Evolutionary conservation across 2,888 invertebrate species (phyloP), one percentile per base, ranked within the genome.

Genomic region (Conus canariensis): DNA sequence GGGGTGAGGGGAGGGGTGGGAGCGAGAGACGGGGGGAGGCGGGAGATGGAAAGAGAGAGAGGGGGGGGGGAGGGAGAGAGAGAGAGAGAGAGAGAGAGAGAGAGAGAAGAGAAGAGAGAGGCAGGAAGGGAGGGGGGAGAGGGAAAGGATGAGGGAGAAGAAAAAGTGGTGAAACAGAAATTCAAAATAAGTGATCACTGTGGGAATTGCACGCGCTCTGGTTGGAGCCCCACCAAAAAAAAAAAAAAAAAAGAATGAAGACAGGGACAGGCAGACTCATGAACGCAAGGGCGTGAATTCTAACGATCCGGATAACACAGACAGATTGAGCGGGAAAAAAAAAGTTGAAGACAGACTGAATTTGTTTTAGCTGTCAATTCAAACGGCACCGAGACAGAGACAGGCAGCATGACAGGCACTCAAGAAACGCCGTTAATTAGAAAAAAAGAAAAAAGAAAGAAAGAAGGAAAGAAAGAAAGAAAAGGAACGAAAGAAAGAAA

Each of bases 21-120:
- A n/a, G n/a, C n/a, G n/a, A n/a, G n/a, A n/a, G n/a, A n/a, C n/a
- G n/a, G n/a, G n/a, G n/a, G n/a, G n/a, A n/a, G n/a, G n/a, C n/a
- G n/a, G 22, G 14, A 56, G 9, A 56, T 4, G 16, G 82, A 83
- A 56, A 56, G 82, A 19, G 82, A 83, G 82, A 16, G 82, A 83
- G 19, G 22, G 56, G 6, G 82, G 22, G 8, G 82, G 56, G 82
- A 83, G 82, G 6, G 56, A 83, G 9, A 19, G 58, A 83, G 82
- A 56, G 45, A 58, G 82, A 56, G 82, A 45, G 82, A 56, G 56
- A 58, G 82, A 83, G 82, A 56, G 82, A 83, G 56, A 83, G 82
- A 83, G 56, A 83, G 58, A 83, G 56, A 45, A 56, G 56, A 14
- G 56, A 56, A 58, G 56, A 14, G 56, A 56, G 25, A 56, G 82